A percentile compares a stretch with the other conserved stretches of the same genome.
Evolutionary conservation across 2,113 vertebrate species (phyloP).

Genomic region (Shinisaurus crocodilurus): DNA sequence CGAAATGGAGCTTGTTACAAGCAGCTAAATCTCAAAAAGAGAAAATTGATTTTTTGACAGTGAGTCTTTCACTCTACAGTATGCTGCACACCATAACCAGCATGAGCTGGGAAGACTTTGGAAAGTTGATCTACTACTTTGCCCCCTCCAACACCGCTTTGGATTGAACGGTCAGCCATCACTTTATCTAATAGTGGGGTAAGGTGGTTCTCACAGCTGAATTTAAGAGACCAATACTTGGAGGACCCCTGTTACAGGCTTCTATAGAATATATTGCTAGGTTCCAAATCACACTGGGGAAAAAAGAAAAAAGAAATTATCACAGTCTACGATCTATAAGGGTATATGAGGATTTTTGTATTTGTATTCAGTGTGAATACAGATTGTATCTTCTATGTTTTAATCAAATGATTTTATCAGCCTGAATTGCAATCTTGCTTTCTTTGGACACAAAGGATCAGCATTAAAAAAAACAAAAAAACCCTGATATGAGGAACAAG

Average conservation of each 20-base stretch:
- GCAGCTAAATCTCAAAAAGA: no score
- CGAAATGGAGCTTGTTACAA: no score
- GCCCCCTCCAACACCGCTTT: neutral
- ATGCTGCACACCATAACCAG: no score
- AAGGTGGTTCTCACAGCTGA: neutral
- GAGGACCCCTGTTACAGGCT: neutral
- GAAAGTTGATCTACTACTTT: neutral
- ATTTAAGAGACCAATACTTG: neutral
- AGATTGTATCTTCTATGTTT: neutral
- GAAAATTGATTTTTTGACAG: no score
- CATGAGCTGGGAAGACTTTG: no score
- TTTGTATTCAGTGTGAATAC: neutral
- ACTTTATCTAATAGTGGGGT: neutral
- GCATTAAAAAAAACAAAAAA: no score
- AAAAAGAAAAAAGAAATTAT: neutral
- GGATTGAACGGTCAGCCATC: neutral
- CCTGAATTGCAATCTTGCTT: neutral
- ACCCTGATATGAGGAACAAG: neutral
- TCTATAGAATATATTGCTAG: neutral
- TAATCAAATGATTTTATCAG: conserved; percentile 1
- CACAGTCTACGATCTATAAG: neutral
- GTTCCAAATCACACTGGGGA: neutral
- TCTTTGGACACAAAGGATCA: neutral
- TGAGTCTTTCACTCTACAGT: no score
- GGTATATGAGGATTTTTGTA: neutral